Evolutionary conservation across 2,888 invertebrate species (phyloP).

Genomic region (Craniophora ligustri): DNA sequence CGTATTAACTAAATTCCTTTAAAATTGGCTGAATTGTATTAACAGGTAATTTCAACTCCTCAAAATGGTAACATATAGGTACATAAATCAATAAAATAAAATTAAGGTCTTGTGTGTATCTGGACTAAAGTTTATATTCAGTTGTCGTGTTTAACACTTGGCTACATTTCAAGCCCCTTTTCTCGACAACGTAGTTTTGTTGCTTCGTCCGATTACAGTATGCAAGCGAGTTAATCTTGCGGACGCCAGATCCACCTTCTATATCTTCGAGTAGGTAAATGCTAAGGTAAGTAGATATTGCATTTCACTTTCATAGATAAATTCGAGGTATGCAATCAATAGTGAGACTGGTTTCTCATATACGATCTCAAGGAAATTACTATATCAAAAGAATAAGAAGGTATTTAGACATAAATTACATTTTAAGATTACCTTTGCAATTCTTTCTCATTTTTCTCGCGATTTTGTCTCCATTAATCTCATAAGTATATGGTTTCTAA

Average conservation of each 20-base stretch:
- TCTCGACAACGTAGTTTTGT: neutral
- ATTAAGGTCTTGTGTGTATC: neutral
- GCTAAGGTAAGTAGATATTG: too few relatives aligned
- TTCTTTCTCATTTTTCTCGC: too few relatives aligned
- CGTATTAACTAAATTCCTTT: too few relatives aligned
- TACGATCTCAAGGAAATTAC: constrained; percentile 8
- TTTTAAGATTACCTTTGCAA: too few relatives aligned
- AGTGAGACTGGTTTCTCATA: neutral
- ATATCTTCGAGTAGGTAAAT: constrained; percentile 20
- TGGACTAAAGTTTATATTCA: neutral
- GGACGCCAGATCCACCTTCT: constrained; percentile 28
- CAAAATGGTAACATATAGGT: too few relatives aligned
- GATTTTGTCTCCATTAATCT: too few relatives aligned
- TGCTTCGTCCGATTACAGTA: constrained; percentile 14
- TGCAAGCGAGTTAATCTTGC: constrained; percentile 28
- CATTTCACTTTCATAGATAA: constrained; percentile 33
- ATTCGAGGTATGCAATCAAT: constrained; percentile 13
- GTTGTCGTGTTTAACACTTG: neutral
- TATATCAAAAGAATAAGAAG: too few relatives aligned
- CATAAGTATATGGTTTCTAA: too few relatives aligned
- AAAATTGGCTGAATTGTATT: too few relatives aligned
- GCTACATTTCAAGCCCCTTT: neutral
- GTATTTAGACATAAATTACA: too few relatives aligned
- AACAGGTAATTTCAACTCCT: too few relatives aligned
- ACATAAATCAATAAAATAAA: too few relatives aligned